Base-by-base conservation (phyloP, 2,113 vertebrate species). In the Fukomys damarensis region DNA sequence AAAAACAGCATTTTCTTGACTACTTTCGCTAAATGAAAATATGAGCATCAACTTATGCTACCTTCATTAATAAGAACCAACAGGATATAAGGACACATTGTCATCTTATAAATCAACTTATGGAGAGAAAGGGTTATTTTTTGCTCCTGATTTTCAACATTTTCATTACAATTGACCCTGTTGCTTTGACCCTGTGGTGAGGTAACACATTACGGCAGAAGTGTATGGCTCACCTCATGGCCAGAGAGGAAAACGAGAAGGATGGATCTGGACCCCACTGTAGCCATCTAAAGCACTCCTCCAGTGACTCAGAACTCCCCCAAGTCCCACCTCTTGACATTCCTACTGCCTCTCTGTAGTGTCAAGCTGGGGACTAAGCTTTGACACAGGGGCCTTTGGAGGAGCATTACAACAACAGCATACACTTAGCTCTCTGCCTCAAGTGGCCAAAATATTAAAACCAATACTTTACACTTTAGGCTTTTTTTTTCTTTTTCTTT, bases 11-110 rank as follows among this genome's bases (percentile, higher is more conserved):
- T 22, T 93, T 86, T 77, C 59, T 84, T 89, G n/a, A 14, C 14
- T 66, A 43, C 17, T 32, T 86, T 92, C n/a, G 41, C 3, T 22
- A 86, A 66, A 86, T 59, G 22, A 82, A 97, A 91, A 93, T 86
- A 20, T 89, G 30, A 74, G 65, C 46, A 59, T n/a, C 19, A 52
- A 54, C 3, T 76, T 56, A 77, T 5, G 1, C 82, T 81, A 68
- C 24, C 7, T 38, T 89, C 35, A 41, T 58, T 52, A 59, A 3
- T 14, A 46, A 86, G n/a, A 82, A 72, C 3, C 32, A 81, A 93
- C 63, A 70, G 17, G 38, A 14, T 63, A 66, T 5, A 32, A 17
- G 7, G 26, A 17, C 19, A 92, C 58, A 54, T 32, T 43, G 13
- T n/a, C 59, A 90, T 43, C 11, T 86, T 61, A 32, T 49, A 59